phyloP scores from a whole-genome alignment of 2,888 invertebrate species.

The Drosophila subsilvestris region DNA sequence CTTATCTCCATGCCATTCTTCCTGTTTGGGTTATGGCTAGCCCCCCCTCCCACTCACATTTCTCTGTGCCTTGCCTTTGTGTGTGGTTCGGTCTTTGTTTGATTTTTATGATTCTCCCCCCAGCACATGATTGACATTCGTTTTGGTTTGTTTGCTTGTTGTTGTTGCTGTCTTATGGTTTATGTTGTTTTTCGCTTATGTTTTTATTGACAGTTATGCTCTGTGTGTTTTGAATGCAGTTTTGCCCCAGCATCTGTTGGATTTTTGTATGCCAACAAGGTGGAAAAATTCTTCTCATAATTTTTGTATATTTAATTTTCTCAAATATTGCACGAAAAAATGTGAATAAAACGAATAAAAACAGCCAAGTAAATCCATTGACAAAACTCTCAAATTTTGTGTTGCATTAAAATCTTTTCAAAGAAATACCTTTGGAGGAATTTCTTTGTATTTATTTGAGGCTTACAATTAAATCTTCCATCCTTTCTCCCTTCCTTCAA shows the following conservation, averaged over 20 bases:
- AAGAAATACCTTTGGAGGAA: too few species aligned
- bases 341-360: too few species aligned
- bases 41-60: constrained; percentile 3
- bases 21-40: not conserved
- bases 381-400: too few species aligned
- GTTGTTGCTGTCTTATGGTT: constrained; percentile 3
- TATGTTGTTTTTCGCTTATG: constrained; percentile 41
- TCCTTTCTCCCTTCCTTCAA: too few species aligned
- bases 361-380: too few species aligned
- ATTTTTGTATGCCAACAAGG: too few species aligned
- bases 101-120: constrained; percentile 45
- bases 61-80: constrained; percentile 10
- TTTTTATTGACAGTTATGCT: constrained; percentile 45
- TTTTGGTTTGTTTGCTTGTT: not conserved
- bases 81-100: constrained; percentile 22
- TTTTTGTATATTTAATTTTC: too few species aligned
- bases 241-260: not conserved
- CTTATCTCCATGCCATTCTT: constrained; percentile 14
- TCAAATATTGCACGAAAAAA: too few species aligned
- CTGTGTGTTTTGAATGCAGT: constrained; percentile 19
- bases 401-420: too few species aligned
- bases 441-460: too few species aligned
- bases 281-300: too few species aligned
- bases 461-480: too few species aligned
- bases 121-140: constrained; percentile 39